phyloP scores from a whole-genome alignment of 1,140 invertebrate genomes.

The Apis dorsata region DNA sequence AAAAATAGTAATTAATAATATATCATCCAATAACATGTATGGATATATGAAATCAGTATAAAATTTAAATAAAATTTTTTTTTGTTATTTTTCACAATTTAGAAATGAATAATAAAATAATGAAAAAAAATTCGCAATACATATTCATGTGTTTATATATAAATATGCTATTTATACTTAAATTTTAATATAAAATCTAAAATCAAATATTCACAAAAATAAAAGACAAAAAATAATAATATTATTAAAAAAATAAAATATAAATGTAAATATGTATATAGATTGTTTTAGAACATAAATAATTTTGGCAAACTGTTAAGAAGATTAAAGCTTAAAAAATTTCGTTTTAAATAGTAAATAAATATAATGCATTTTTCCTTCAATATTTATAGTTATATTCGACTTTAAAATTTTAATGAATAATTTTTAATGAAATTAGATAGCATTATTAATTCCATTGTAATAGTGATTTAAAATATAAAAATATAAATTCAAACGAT shows the following conservation, averaged over 20 bases:
- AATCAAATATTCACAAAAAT: not conserved
- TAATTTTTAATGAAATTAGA: too few species aligned
- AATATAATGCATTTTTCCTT: too few species aligned
- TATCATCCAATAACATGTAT: not conserved
- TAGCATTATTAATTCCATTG: too few species aligned
- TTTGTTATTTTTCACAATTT: not conserved
- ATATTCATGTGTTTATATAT: not conserved
- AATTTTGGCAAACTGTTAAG: not conserved
- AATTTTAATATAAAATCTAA: not conserved
- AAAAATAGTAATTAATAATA: slow-evolving; percentile 9
- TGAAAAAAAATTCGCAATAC: not conserved
- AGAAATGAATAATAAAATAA: not conserved
- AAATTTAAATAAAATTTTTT: not conserved
- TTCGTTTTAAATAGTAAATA: too few species aligned
- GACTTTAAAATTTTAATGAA: too few species aligned
- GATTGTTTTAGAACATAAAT: not conserved
- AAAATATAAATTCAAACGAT: too few species aligned
- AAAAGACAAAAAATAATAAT: not conserved
- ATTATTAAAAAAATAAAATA: not conserved
- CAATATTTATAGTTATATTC: too few species aligned
- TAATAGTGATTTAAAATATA: too few species aligned
- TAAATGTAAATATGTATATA: not conserved
- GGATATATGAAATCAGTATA: not conserved
- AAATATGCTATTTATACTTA: not conserved
- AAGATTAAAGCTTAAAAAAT: too few species aligned